phyloP scores from a whole-genome alignment of 35 echinoderm and acorn worm species.

The Anneissia japonica region DNA sequence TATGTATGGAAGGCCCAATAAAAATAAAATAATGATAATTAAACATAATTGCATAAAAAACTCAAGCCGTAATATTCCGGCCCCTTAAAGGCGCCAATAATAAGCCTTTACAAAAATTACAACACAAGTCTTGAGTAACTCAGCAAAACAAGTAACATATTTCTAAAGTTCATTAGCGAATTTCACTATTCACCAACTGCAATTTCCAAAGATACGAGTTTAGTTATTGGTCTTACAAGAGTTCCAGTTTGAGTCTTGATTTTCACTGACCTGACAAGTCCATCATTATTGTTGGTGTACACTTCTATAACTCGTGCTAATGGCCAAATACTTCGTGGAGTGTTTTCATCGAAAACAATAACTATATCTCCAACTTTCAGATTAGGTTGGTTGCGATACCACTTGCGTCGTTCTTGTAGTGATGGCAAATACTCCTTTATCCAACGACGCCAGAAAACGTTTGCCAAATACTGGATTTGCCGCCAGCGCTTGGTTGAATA shows the following conservation, averaged over 20 bases:
- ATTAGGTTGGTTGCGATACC: constrained; percentile 17
- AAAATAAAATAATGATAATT: too few relatives aligned
- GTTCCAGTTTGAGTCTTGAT: constrained; percentile 9
- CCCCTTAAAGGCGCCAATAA: too few relatives aligned
- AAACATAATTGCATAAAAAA: too few relatives aligned
- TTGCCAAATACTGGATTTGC: constrained; percentile 46
- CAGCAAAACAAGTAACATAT: too few relatives aligned
- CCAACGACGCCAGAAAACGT: constrained; percentile 55
- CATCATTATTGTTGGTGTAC: too few relatives aligned
- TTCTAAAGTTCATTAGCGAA: too few relatives aligned
- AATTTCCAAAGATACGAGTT: constrained; percentile 4
- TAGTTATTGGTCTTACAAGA: constrained; percentile 24
- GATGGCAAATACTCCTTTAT: constrained; percentile 31
- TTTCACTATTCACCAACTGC: too few relatives aligned
- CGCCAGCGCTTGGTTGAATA: constrained; percentile 32
- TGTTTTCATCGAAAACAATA: constrained; percentile 28
- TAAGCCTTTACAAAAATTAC: too few relatives aligned
- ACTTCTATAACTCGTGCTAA: too few relatives aligned
- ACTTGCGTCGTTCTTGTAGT: constrained; percentile 37
- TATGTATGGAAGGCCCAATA: too few relatives aligned
- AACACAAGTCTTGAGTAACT: too few relatives aligned
- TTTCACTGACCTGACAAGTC: not conserved
- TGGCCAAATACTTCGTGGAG: not conserved
- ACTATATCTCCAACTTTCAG: constrained; percentile 42
- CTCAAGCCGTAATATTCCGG: too few relatives aligned